Percentiles rank a stretch among this genome's conserved stretches.
phyloP scores from a whole-genome alignment of 2,888 invertebrate genomes.

The Lithophane socia region DNA sequence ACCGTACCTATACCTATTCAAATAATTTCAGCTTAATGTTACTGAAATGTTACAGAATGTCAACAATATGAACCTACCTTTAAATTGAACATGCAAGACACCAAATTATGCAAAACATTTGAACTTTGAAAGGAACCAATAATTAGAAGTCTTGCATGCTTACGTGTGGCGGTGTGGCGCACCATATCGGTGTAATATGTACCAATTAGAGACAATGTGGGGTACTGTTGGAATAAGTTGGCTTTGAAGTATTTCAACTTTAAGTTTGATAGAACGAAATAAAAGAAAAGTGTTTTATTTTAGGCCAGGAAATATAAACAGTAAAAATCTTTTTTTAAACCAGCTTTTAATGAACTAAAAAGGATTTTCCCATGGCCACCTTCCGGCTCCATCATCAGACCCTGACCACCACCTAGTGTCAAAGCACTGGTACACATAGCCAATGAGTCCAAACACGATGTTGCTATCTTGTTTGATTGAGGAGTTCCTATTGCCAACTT shows the following conservation, averaged over 20 bases:
- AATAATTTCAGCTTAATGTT: background rate
- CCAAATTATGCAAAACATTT: conserved; percentile 50
- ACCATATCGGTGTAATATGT: conserved; percentile 35
- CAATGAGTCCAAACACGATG: too few species aligned
- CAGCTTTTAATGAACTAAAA: too few species aligned
- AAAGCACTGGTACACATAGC: too few species aligned
- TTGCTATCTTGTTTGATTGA: too few species aligned
- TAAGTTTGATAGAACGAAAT: background rate
- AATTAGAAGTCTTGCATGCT: conserved; percentile 52
- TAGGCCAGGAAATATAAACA: too few species aligned
- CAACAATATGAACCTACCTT: conserved; percentile 6
- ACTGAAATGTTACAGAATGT: background rate
- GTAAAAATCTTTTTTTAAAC: too few species aligned
- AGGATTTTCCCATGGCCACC: too few species aligned
- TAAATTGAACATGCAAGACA: conserved; percentile 44
- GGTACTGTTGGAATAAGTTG: background rate
- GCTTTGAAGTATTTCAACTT: background rate
- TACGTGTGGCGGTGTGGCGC: conserved; percentile 26
- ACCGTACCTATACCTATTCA: background rate
- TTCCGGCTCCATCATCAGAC: too few species aligned
- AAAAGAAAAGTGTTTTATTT: too few species aligned
- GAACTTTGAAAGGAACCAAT: conserved; percentile 52
- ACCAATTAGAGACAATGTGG: conserved; percentile 40
- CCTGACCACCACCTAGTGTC: too few species aligned
- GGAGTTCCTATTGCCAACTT: too few species aligned